phyloP scores from a whole-genome alignment of 2,888 invertebrate species.

The Conops quadrifasciatus region DNA sequence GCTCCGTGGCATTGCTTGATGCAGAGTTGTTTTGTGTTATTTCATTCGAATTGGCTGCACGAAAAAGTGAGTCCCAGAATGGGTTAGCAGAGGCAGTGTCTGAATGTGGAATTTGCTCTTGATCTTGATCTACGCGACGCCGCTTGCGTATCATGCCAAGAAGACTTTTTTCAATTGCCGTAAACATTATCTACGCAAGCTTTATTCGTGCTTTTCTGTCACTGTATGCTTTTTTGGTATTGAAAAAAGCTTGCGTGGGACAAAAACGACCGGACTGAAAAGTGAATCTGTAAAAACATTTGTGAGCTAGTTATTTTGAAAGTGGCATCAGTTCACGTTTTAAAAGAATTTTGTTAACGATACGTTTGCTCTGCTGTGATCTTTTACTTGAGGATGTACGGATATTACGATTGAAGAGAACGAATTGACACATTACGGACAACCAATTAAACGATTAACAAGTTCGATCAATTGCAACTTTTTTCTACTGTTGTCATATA shows the following conservation, averaged over 20 bases:
- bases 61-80: conserved; percentile 33
- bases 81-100: conserved; percentile 3
- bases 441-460: too few relatives aligned
- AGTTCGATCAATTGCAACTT: too few relatives aligned
- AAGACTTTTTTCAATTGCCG: conserved; percentile 45
- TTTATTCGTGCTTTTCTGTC: background rate
- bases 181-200: conserved; percentile 48
- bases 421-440: too few relatives aligned
- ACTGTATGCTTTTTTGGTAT: background rate
- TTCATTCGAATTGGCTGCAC: conserved; percentile 19
- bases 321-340: too few relatives aligned
- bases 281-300: background rate
- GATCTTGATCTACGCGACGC: conserved; percentile 53
- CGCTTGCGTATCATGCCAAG: conserved; percentile 59
- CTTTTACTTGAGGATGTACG: too few relatives aligned
- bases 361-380: too few relatives aligned
- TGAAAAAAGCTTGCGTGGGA: too few relatives aligned
- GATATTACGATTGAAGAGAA: too few relatives aligned
- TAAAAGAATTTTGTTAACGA: too few relatives aligned
- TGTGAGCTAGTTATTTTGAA: too few relatives aligned
- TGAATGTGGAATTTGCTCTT: conserved; percentile 33
- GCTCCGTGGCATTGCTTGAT: conserved; percentile 31
- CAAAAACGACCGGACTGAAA: background rate
- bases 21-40: conserved; percentile 7
- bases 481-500: too few relatives aligned